These are phyloP conservation scores for Manduca sexta DNA, from an alignment of 1,140 invertebrate genomes.

Conservation along the genomic window DNA sequence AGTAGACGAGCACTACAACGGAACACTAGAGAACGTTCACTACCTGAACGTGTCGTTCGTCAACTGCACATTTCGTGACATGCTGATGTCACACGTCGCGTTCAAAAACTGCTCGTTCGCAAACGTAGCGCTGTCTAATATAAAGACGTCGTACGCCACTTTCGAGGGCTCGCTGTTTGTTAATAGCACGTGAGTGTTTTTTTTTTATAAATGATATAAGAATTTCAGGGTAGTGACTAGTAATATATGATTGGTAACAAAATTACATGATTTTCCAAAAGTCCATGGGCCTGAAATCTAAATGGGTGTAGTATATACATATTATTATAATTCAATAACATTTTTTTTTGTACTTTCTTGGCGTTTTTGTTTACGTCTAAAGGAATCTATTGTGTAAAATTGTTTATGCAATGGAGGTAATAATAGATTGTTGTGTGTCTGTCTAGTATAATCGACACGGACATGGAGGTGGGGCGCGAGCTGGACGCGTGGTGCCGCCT, in stretches of 20 bases:
- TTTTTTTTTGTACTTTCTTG: too few relatives aligned
- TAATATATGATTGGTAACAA: too few relatives aligned
- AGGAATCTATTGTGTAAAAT: too few relatives aligned
- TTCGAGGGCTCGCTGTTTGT: slow-evolving; percentile 57
- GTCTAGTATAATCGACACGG: slow-evolving; percentile 53
- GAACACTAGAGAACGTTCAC: slow-evolving; percentile 54
- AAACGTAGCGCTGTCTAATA: slow-evolving; percentile 60
- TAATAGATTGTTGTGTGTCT: not conserved
- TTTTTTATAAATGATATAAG: not conserved
- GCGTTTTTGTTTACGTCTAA: too few relatives aligned
- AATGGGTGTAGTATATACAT: too few relatives aligned
- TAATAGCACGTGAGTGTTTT: slow-evolving; percentile 61
- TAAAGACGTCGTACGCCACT: slow-evolving; percentile 60
- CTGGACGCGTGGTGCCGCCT: slow-evolving; percentile 34
- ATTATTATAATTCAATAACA: too few relatives aligned
- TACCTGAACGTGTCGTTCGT: slow-evolving; percentile 57
- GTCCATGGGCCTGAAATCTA: too few relatives aligned
- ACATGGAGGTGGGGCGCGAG: slow-evolving; percentile 44
- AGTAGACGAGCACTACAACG: slow-evolving; percentile 44
- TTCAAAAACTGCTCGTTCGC: slow-evolving; percentile 67
- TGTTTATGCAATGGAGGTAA: not conserved
- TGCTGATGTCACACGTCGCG: slow-evolving; percentile 65
- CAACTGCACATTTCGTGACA: slow-evolving; percentile 62
- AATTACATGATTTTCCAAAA: too few relatives aligned
- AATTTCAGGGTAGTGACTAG: too few relatives aligned